Base-by-base conservation (phyloP, 2,888 invertebrate genomes). In the Campoplex capitator region DNA sequence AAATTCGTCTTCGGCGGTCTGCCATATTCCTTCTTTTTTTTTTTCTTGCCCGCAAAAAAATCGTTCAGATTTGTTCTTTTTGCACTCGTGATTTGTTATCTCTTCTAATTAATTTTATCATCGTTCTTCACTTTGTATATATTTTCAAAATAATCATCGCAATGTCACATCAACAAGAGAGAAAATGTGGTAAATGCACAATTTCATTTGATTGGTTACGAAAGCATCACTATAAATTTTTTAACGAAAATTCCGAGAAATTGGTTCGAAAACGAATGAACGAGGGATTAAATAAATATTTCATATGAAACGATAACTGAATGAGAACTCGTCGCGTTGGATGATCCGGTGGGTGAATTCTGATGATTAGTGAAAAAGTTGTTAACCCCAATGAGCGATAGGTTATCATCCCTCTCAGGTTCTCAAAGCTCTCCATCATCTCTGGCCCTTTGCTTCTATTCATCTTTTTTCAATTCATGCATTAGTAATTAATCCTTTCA, bases 311-410 rank as follows among this genome's bases (percentile, higher is more conserved):
- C 42, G 38, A 42, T 68, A 11, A n/a, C 3, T 11, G 67, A 42
- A 38, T 38, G 38, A 67, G 38, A 38, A 67, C 35, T 9, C 28
- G 58, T 58, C 58, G 58, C 58, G 32, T 62, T 13, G 62, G 16
- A 13, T 16, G 62, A 32, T 62, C 62, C 16, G 16, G 16, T 16
- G 32, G 67, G n/a, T 42, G n/a, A 4, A 68, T 68, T 68, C 2
- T 70, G 45, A 42, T 70, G n/a, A 70, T 70, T n/a, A 70, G 23
- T 45, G 70, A 70, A 70, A 70, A 70, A 42, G 70, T 45, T 70
- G 42, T 70, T 70, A 23, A 9, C 45, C 16, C 70, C 6, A 70
- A 23, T 42, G 70, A 70, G n/a, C 42, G 28, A 70, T 45, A 11
- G 45, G 38, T n/a, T 23, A 68, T 23, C 38, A 38, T 68, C 11